phyloP scores from a whole-genome alignment of 2,113 vertebrate species.

The Carollia perspicillata region DNA sequence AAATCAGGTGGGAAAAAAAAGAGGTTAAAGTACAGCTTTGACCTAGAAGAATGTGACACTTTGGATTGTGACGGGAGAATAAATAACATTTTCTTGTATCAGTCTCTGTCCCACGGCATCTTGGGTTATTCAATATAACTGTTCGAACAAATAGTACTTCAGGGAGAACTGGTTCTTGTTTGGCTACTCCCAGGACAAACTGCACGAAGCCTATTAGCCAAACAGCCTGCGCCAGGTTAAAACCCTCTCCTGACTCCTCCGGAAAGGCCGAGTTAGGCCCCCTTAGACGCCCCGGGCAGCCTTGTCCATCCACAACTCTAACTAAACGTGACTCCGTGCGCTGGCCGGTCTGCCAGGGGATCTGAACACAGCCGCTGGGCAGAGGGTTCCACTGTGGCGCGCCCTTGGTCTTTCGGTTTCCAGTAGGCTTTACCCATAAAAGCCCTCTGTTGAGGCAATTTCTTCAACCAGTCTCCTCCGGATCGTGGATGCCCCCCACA shows the following conservation, averaged over 20 bases:
- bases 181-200: slow-evolving; percentile 20
- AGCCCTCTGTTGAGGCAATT: not conserved
- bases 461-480: not conserved
- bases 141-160: slow-evolving; percentile 43
- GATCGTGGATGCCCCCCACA: not conserved
- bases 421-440: not conserved
- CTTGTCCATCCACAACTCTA: not conserved
- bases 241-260: not conserved
- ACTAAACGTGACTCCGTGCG: not conserved
- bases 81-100: not conserved
- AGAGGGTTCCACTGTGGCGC: accelerated
- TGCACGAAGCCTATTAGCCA: slow-evolving; percentile 41
- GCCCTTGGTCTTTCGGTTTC: not conserved
- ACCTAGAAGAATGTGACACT: slow-evolving; percentile 35
- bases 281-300: not conserved
- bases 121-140: slow-evolving; percentile 55
- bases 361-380: not conserved
- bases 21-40: not conserved
- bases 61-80: not conserved
- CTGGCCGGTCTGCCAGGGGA: accelerated
- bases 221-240: not conserved
- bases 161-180: slow-evolving; percentile 45
- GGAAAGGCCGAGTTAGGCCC: not conserved
- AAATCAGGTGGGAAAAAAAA: slow-evolving; percentile 16
- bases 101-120: slow-evolving; percentile 15